Conservation (phyloP, 2,888 invertebrate species). For the Frankliniella intonsa region DNA sequence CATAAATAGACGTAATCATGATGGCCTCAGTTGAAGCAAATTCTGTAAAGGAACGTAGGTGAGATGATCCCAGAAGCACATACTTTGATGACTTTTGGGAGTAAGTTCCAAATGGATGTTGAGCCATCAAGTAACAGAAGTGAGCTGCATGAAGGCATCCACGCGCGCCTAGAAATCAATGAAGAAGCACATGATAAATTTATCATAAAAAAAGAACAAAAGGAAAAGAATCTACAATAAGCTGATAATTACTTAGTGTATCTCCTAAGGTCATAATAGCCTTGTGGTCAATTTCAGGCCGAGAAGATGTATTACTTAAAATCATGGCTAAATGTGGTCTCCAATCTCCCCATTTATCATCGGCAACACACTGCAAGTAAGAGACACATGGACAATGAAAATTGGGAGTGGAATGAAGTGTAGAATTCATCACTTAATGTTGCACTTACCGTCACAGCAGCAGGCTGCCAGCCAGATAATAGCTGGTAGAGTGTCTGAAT, state of each 20-base stretch:
- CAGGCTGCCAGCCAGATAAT: conserved; percentile 75
- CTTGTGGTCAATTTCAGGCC: conserved; percentile 71
- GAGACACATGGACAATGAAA: conserved; percentile 30
- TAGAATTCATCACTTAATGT: not conserved
- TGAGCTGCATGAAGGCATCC: conserved; percentile 88
- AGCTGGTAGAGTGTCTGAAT: conserved; percentile 90
- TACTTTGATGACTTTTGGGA: conserved; percentile 53
- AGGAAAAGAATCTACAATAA: not conserved
- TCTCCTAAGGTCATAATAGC: conserved; percentile 64
- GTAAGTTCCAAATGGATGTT: conserved; percentile 54
- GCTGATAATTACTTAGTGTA: conserved; percentile 55
- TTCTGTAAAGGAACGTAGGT: conserved; percentile 57
- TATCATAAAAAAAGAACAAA: not conserved
- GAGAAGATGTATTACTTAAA: conserved; percentile 73
- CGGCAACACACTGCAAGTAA: conserved; percentile 56
- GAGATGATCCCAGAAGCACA: conserved; percentile 73
- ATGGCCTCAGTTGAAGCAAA: conserved; percentile 79
- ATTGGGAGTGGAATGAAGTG: not conserved
- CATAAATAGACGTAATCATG: conserved; percentile 92
- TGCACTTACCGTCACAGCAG: conserved; percentile 63
- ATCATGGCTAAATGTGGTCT: conserved; percentile 94
- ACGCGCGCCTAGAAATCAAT: conserved; percentile 53
- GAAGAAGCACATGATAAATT: not conserved
- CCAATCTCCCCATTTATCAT: conserved; percentile 88
- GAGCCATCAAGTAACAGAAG: conserved; percentile 91